phyloP scores from a whole-genome alignment of 2,888 invertebrate species.

The Stratiomys singularior region DNA sequence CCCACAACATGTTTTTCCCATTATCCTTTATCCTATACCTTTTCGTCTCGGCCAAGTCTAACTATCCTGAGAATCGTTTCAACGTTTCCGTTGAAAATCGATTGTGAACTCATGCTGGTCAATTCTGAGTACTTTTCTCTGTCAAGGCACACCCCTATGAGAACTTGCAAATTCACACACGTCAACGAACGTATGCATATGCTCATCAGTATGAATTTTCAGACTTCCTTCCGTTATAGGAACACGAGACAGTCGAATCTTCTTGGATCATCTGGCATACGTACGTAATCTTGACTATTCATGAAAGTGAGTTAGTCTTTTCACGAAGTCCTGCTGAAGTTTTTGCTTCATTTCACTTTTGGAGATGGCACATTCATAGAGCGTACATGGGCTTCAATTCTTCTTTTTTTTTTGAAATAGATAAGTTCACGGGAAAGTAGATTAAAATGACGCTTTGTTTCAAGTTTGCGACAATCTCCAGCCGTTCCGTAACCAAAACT shows the following conservation, averaged over 20 bases:
- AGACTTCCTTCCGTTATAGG: not conserved
- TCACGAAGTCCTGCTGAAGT: not conserved
- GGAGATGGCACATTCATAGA: not conserved
- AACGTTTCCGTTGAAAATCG: constrained; percentile 8
- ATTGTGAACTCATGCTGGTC: constrained; percentile 35
- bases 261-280: not conserved
- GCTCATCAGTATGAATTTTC: too few species aligned
- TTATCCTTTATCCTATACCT: not conserved
- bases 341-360: not conserved
- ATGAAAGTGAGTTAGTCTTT: not conserved
- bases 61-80: not conserved
- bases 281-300: not conserved
- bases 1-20: constrained; percentile 27
- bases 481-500: too few species aligned
- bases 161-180: not conserved
- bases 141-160: constrained; percentile 10
- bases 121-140: constrained; percentile 38
- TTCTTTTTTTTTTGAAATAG: not conserved
- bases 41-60: not conserved
- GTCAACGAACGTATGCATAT: too few species aligned
- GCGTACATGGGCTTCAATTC: not conserved
- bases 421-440: not conserved
- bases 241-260: not conserved
- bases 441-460: not conserved
- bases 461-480: not conserved